Conservation (phyloP, 1,140 invertebrate species). For the Drosophila santomea region DNA sequence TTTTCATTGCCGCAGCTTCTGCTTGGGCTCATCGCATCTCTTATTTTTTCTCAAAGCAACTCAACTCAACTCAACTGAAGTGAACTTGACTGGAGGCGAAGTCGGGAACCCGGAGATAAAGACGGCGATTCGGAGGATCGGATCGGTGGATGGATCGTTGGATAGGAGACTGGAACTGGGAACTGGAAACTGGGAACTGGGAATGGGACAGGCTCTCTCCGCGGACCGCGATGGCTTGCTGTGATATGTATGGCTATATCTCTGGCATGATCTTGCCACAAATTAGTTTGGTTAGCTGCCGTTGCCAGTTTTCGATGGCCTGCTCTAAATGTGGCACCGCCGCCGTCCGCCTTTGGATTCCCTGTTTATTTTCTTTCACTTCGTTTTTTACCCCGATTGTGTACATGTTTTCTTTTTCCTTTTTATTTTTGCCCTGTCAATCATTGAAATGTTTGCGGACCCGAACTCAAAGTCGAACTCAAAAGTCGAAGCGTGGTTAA, state of each 20-base stretch:
- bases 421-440: constrained; percentile 41
- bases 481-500: constrained; percentile 62
- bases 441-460: constrained; percentile 57
- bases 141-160: background rate
- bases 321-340: constrained; percentile 62
- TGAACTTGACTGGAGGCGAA: constrained; percentile 30
- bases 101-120: constrained; percentile 11
- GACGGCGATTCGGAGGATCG: constrained; percentile 5
- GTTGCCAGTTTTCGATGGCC: constrained; percentile 39
- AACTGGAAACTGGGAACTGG: background rate
- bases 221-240: constrained; percentile 50
- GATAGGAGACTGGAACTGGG: background rate
- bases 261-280: constrained; percentile 82
- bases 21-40: constrained; percentile 67
- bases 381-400: background rate
- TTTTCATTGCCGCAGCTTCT: constrained; percentile 66
- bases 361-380: constrained; percentile 25
- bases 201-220: background rate
- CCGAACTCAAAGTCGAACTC: constrained; percentile 54
- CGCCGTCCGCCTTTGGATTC: constrained; percentile 5
- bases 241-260: constrained; percentile 80
- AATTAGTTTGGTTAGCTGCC: constrained; percentile 82
- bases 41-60: constrained; percentile 26
- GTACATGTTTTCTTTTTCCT: background rate
- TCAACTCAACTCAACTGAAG: constrained; percentile 28